These are phyloP conservation scores for Pluvialis apricaria DNA, from an alignment of 2,113 vertebrate species.

Conservation along the genomic window DNA sequence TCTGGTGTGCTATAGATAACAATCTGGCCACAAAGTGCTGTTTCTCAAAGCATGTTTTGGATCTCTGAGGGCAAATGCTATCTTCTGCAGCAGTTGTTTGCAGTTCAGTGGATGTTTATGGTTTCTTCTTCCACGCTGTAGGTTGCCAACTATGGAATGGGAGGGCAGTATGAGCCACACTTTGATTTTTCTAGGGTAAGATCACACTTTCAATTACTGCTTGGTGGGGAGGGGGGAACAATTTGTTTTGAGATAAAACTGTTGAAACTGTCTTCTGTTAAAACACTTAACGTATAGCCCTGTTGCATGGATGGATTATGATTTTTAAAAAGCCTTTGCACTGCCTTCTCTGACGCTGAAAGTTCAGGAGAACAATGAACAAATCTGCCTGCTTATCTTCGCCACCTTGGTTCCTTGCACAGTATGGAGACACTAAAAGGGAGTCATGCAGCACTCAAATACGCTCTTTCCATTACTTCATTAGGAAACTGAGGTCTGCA, in stretches of 20 bases:
- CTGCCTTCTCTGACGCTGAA: background rate
- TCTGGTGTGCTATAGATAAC: background rate
- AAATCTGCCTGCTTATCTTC: background rate
- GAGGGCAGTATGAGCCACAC: conserved; percentile 97
- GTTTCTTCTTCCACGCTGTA: conserved; percentile 43
- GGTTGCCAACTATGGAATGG: conserved; percentile 98
- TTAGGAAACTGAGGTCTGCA: background rate
- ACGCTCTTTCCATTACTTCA: background rate
- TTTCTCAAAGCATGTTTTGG: background rate
- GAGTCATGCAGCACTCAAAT: background rate
- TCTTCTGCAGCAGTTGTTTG: background rate
- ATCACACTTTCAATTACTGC: background rate
- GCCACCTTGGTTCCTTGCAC: background rate
- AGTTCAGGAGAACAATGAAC: background rate
- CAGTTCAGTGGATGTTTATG: background rate
- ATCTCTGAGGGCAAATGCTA: background rate
- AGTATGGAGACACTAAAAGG: background rate
- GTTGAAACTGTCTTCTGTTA: background rate
- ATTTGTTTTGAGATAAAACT: background rate
- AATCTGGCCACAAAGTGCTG: background rate
- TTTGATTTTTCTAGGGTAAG: conserved; percentile 98
- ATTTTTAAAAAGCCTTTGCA: background rate
- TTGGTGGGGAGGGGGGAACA: background rate
- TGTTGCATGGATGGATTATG: background rate
- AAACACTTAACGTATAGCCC: background rate